Conservation (phyloP, 2,797 vertebrate genomes). For the Enteromius radiatus region DNA sequence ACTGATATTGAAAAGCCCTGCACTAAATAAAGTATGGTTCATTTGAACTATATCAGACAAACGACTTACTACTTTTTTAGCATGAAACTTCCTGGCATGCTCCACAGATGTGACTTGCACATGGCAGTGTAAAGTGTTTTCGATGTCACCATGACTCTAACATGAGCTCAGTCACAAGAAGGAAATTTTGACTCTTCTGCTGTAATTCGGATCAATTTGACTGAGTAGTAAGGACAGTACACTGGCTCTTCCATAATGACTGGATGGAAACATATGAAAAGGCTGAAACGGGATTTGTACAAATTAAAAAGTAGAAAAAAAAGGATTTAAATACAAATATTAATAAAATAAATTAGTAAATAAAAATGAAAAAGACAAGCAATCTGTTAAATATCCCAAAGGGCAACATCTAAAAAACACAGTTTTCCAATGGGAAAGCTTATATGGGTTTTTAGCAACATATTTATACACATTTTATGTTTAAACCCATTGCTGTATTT, state of each 20-base stretch:
- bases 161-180: not conserved
- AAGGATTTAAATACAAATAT: too few species aligned
- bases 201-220: conserved; percentile 1
- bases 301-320: too few species aligned
- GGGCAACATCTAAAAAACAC: not conserved
- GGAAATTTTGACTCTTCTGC: not conserved
- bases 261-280: not conserved
- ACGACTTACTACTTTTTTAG: not conserved
- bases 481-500: not conserved
- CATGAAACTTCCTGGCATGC: conserved; percentile 1
- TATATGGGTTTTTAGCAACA: not conserved
- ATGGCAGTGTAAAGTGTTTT: not conserved
- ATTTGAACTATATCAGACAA: not conserved
- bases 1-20: not conserved
- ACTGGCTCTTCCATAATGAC: not conserved
- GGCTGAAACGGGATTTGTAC: not conserved
- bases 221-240: not conserved
- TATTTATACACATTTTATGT: not conserved
- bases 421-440: not conserved
- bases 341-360: too few species aligned
- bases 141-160: not conserved
- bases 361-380: not conserved
- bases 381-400: not conserved
- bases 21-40: not conserved
- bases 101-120: conserved; percentile 9